Conservation (phyloP, 2,797 vertebrate genomes). For the Falco peregrinus region DNA sequence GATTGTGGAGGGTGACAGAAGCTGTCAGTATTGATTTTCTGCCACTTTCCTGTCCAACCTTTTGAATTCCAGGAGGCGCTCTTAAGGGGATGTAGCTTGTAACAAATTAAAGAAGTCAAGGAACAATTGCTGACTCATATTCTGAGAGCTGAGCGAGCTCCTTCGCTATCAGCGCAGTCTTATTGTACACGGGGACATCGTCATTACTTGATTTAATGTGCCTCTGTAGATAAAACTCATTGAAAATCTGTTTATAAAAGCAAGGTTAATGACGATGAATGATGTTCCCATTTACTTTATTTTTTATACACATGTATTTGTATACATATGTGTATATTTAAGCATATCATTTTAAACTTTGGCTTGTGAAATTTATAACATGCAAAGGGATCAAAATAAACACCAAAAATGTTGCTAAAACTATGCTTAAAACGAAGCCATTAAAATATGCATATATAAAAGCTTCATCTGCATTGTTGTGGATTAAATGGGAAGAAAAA, state of each 20-base stretch:
- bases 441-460: background rate
- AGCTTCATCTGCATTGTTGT: background rate
- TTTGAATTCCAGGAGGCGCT: constrained; percentile 37
- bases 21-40: constrained; percentile 60
- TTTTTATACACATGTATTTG: background rate
- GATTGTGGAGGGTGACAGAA: constrained; percentile 25
- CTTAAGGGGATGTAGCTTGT: constrained; percentile 50
- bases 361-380: background rate
- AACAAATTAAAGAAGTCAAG: constrained; percentile 60
- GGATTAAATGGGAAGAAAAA: background rate
- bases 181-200: background rate
- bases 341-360: background rate
- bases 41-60: constrained; percentile 30
- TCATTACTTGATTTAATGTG: background rate
- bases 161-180: background rate
- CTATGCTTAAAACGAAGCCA: background rate
- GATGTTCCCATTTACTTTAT: background rate
- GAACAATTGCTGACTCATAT: constrained; percentile 49
- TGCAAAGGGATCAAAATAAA: background rate
- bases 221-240: background rate
- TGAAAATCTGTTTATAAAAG: background rate
- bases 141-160: background rate
- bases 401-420: background rate
- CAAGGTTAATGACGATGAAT: background rate
- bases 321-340: background rate